Evolutionary conservation across 2,113 vertebrate genomes (phyloP).

Genomic region (Chroicocephalus ridibundus): DNA sequence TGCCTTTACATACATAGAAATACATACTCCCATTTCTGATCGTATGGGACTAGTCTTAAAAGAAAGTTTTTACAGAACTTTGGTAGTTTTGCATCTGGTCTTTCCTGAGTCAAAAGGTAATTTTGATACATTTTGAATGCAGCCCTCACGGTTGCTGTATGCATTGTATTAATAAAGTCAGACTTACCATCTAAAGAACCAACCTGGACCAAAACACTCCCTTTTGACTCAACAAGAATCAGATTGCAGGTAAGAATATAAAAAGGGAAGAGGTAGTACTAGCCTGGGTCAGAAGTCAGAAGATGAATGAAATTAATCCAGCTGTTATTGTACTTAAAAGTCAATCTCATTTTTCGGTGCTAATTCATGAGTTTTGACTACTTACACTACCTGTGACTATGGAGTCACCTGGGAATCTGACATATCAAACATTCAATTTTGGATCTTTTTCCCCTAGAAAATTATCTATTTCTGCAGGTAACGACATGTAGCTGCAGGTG

Average conservation of each 20-base stretch:
- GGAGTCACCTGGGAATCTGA: not conserved
- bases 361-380: not conserved
- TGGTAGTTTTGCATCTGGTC: not conserved
- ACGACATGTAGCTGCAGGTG: not conserved
- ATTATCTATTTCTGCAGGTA: not conserved
- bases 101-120: not conserved
- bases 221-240: not conserved
- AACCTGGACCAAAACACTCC: not conserved
- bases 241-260: not conserved
- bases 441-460: not conserved
- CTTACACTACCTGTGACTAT: not conserved
- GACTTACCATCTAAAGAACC: not conserved
- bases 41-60: not conserved
- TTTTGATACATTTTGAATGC: not conserved
- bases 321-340: not conserved
- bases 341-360: not conserved
- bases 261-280: not conserved
- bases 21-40: not conserved
- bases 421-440: not conserved
- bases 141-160: not conserved
- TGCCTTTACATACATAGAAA: not conserved
- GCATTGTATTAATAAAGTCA: not conserved
- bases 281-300: not conserved
- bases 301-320: not conserved
- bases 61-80: not conserved